Percentiles rank a stretch among this genome's conserved stretches.
These are phyloP conservation scores for Melierax canorus DNA, from an alignment of 2,113 vertebrate species.

Conservation along the genomic window DNA sequence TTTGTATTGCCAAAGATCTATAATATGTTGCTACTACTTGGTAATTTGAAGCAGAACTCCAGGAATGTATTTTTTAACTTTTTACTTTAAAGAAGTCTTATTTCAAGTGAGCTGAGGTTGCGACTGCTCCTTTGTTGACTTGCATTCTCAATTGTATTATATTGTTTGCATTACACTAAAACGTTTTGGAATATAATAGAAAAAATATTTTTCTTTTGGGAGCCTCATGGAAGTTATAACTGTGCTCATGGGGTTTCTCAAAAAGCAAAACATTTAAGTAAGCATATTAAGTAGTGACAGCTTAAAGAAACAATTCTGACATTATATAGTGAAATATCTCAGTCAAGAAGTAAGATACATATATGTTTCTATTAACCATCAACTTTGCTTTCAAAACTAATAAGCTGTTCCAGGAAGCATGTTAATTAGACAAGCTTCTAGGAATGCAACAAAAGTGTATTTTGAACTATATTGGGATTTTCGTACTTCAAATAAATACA, in stretches of 20 bases:
- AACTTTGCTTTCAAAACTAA: neutral
- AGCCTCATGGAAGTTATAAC: neutral
- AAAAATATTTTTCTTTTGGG: neutral
- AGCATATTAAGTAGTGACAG: neutral
- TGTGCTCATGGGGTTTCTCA: neutral
- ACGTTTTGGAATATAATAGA: neutral
- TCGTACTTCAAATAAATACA: neutral
- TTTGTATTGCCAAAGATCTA: neutral
- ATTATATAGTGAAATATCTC: conserved; percentile 12
- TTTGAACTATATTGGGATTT: neutral
- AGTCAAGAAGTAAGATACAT: neutral
- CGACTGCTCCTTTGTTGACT: neutral
- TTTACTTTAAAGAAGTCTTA: neutral
- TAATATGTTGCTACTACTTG: neutral
- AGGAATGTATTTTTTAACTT: neutral
- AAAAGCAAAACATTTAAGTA: neutral
- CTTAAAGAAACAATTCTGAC: conserved; percentile 30
- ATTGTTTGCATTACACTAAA: neutral
- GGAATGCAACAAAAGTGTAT: neutral
- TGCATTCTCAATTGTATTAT: neutral
- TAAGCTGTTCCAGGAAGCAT: neutral
- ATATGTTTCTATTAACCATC: neutral
- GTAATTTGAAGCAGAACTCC: neutral
- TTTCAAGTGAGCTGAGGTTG: neutral
- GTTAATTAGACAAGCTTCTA: neutral